These are phyloP conservation scores for Thamnophis sirtalis DNA, from an alignment of 2,113 vertebrate species.

Conservation along the genomic window DNA sequence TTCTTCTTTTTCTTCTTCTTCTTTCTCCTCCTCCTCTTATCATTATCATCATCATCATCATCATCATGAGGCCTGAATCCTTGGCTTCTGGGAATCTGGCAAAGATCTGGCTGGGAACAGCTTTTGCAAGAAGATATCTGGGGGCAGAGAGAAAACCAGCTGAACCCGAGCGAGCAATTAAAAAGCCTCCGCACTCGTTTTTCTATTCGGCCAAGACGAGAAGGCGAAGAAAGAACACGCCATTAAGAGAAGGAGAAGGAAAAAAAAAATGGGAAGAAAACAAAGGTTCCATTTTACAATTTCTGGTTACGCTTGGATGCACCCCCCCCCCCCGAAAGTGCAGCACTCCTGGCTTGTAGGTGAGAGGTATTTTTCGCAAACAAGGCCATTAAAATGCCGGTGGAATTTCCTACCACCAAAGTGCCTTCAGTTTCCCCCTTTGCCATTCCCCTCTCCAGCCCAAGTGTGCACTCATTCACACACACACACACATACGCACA, in stretches of 20 bases:
- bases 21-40: background rate
- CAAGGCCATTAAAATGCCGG: slow-evolving; percentile 53
- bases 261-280: background rate
- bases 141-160: background rate
- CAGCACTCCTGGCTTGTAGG: slow-evolving; percentile 41
- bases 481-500: background rate
- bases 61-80: background rate
- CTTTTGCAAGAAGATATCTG: background rate
- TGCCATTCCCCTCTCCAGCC: slow-evolving; percentile 27
- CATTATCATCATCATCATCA: background rate
- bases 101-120: background rate
- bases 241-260: background rate
- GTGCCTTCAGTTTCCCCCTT: slow-evolving; percentile 36
- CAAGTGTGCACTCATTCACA: background rate
- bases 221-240: background rate
- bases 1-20: too few species aligned
- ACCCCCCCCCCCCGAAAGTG: slow-evolving; percentile 36
- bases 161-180: background rate
- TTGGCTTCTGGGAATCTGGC: background rate
- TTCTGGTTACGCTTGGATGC: slow-evolving; percentile 61
- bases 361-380: slow-evolving; percentile 54
- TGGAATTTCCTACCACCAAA: slow-evolving; percentile 42
- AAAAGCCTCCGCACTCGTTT: background rate
- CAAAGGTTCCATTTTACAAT: slow-evolving; percentile 35
- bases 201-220: background rate